A percentile compares a stretch with the other conserved stretches of the same genome.
Conservation (phyloP, 2,113 vertebrate species). For the Chionodraco myersi region DNA sequence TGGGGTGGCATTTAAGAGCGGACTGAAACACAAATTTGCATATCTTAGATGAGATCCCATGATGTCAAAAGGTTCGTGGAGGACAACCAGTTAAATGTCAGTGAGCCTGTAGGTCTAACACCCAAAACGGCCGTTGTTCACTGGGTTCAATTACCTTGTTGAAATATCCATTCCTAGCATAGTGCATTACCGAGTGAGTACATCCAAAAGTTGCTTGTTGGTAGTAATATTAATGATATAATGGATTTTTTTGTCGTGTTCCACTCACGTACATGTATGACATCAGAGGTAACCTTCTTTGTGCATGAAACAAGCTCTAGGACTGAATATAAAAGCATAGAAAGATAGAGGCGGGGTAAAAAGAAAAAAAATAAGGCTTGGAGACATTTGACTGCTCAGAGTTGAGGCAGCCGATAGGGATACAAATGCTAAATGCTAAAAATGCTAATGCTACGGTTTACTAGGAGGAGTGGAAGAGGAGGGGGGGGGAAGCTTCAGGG, state of each 20-base stretch:
- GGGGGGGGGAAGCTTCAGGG: slow-evolving; percentile 54
- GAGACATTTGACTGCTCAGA: slow-evolving; percentile 84
- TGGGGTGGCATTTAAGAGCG: slow-evolving; percentile 87
- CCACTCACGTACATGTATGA: slow-evolving; percentile 70
- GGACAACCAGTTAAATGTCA: slow-evolving; percentile 87
- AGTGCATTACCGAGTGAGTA: slow-evolving; percentile 73
- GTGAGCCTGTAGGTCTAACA: slow-evolving; percentile 62
- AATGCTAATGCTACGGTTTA: slow-evolving; percentile 75
- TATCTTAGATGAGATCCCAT: slow-evolving; percentile 74
- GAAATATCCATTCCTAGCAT: slow-evolving; percentile 75
- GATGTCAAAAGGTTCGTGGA: slow-evolving; percentile 89
- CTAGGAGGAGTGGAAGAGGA: slow-evolving; percentile 49
- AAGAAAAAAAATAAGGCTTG: slow-evolving; percentile 37
- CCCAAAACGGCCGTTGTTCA: slow-evolving; percentile 51
- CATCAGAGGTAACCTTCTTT: slow-evolving; percentile 70
- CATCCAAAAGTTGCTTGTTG: slow-evolving; percentile 76
- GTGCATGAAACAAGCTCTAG: slow-evolving; percentile 77
- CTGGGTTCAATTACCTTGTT: slow-evolving; percentile 64
- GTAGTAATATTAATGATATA: slow-evolving; percentile 75
- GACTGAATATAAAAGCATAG: slow-evolving; percentile 60
- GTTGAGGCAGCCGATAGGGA: slow-evolving; percentile 82
- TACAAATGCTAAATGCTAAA: slow-evolving; percentile 75
- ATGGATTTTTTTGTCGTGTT: slow-evolving; percentile 69
- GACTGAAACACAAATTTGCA: slow-evolving; percentile 78
- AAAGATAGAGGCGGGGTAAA: background rate